Percentiles rank a stretch among this genome's conserved stretches.
phyloP scores from a whole-genome alignment of 2,797 vertebrate species.

The Podargus strigoides region DNA sequence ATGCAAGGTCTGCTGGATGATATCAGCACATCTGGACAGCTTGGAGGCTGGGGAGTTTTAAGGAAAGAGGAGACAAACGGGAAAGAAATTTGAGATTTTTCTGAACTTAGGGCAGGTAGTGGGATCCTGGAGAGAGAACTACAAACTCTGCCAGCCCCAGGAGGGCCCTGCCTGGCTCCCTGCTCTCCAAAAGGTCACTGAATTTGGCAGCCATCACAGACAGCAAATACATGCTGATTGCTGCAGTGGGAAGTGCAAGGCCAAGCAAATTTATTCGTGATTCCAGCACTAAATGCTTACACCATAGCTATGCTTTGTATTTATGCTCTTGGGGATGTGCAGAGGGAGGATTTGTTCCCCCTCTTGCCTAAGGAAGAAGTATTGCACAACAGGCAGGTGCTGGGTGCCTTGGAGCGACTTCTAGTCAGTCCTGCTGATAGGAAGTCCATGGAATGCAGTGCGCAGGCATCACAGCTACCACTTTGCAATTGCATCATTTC shows the following conservation, averaged over 20 bases:
- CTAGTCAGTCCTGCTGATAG: not conserved
- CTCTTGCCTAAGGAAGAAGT: not conserved
- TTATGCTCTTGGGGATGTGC: not conserved
- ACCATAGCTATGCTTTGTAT: not conserved
- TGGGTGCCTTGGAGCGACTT: not conserved
- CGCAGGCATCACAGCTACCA: not conserved
- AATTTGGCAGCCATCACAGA: not conserved
- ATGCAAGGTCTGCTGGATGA: slow-evolving; percentile 12
- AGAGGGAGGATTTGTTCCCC: not conserved
- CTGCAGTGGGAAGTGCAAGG: not conserved
- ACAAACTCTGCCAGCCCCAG: not conserved
- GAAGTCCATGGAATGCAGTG: not conserved
- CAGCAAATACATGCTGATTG: not conserved
- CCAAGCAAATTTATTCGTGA: accelerated
- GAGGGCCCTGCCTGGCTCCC: not conserved
- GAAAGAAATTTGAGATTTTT: not conserved
- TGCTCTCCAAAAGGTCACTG: not conserved
- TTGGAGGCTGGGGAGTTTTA: not conserved
- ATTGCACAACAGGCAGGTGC: slow-evolving; percentile 7
- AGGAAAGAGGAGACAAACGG: not conserved
- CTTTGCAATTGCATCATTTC: not conserved
- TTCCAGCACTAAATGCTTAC: not conserved
- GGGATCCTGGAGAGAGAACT: not conserved
- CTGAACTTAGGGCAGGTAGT: not conserved
- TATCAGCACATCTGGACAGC: slow-evolving; percentile 42